Evolutionary conservation across 2,113 vertebrate species (phyloP).

Genomic region (Mesembrinibis cayennensis): DNA sequence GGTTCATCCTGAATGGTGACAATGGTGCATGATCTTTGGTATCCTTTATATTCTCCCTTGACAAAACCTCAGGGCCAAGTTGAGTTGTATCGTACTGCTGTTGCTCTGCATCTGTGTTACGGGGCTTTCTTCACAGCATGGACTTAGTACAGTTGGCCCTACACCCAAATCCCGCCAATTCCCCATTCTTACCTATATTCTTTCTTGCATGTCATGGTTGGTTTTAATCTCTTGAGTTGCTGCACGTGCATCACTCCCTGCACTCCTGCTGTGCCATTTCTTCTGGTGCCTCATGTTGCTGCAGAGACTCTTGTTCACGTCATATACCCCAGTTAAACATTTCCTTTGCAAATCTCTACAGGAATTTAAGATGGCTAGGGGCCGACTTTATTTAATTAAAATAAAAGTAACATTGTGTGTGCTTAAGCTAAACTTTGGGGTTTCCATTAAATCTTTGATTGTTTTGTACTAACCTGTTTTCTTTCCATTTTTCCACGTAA

Average conservation of each 20-base stretch:
- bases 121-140: background rate
- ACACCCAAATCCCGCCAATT: background rate
- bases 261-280: background rate
- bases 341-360: background rate
- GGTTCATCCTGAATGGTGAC: background rate
- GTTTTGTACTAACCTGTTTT: background rate
- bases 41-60: background rate
- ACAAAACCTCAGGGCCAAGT: background rate
- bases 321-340: background rate
- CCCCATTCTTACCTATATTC: background rate
- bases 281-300: background rate
- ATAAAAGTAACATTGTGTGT: background rate
- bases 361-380: background rate
- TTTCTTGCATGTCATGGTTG: background rate
- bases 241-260: background rate
- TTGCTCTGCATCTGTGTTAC: background rate
- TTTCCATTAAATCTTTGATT: background rate
- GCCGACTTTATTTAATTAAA: background rate
- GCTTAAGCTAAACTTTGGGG: background rate
- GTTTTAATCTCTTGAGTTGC: background rate
- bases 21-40: accelerated
- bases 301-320: background rate
- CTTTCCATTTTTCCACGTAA: background rate
- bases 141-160: background rate
- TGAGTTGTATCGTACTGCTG: background rate